Evolutionary conservation across 2,113 vertebrate species (phyloP).

Genomic region (Condylura cristata): DNA sequence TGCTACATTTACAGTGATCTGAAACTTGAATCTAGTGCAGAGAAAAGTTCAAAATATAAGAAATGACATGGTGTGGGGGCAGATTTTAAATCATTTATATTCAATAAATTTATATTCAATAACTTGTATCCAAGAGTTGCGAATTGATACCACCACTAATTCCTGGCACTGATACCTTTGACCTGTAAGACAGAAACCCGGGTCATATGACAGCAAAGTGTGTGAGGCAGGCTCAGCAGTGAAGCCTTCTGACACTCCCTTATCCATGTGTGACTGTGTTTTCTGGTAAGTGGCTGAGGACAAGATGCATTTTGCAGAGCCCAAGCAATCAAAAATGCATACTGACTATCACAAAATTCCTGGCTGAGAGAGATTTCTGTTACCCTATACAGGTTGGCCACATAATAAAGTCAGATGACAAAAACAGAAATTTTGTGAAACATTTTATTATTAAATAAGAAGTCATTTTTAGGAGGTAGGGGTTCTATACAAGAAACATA

Average conservation of each 20-base stretch:
- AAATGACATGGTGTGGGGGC: neutral
- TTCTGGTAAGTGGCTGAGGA: neutral
- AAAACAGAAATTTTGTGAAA: neutral
- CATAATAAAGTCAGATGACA: slow-evolving; percentile 7
- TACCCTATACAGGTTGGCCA: neutral
- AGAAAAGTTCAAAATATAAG: neutral
- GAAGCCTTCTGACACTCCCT: neutral
- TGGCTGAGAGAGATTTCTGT: neutral
- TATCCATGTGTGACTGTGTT: neutral
- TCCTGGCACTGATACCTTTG: neutral
- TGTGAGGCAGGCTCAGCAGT: neutral
- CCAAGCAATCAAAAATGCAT: neutral
- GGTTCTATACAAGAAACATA: neutral
- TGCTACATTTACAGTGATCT: neutral
- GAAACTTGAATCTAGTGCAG: neutral
- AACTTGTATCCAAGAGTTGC: neutral
- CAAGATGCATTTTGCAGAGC: neutral
- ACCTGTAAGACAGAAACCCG: neutral
- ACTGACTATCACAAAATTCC: neutral
- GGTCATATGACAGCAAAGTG: neutral
- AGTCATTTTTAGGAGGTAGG: neutral
- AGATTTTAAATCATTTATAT: neutral
- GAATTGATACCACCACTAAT: neutral
- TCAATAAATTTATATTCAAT: neutral
- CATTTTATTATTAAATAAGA: neutral